Percentiles rank a stretch among this genome's conserved stretches.
Conservation (phyloP, 2,888 invertebrate species). For the Melolontha melolontha region DNA sequence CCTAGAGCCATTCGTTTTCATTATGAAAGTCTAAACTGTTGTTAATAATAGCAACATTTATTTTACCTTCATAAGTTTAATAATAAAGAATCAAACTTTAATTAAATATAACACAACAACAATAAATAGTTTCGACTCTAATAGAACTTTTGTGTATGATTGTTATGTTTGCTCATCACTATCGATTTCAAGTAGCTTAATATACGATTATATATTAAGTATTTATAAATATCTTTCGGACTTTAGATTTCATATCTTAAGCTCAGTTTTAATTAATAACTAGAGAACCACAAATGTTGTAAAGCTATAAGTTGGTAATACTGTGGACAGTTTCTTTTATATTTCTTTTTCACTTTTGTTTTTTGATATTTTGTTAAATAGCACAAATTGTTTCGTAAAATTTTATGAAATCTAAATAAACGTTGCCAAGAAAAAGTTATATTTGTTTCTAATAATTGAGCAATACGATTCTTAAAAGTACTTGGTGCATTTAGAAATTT, state of each 20-base stretch:
- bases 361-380: not conserved
- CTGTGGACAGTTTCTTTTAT: constrained; percentile 31
- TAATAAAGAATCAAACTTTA: not conserved
- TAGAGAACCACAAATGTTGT: constrained; percentile 28
- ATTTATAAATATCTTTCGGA: constrained; percentile 10
- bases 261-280: constrained; percentile 33
- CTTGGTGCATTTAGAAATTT: constrained; percentile 37
- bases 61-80: not conserved
- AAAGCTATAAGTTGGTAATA: constrained; percentile 34
- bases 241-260: constrained; percentile 23
- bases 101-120: not conserved
- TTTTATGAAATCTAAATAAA: no score
- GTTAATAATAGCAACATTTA: no score
- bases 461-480: constrained; percentile 37
- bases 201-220: constrained; percentile 12
- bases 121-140: not conserved
- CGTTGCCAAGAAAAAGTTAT: not conserved
- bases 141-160: constrained; percentile 17
- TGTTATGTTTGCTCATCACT: constrained; percentile 27
- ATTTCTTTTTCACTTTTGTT: constrained; percentile 8
- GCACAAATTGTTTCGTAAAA: no score
- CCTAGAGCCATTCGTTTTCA: no score
- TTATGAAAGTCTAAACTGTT: no score
- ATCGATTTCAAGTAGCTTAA: constrained; percentile 5
- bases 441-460: constrained; percentile 36